Base-by-base conservation (phyloP, 2,797 vertebrate genomes). In the Serranus cabrilla region DNA sequence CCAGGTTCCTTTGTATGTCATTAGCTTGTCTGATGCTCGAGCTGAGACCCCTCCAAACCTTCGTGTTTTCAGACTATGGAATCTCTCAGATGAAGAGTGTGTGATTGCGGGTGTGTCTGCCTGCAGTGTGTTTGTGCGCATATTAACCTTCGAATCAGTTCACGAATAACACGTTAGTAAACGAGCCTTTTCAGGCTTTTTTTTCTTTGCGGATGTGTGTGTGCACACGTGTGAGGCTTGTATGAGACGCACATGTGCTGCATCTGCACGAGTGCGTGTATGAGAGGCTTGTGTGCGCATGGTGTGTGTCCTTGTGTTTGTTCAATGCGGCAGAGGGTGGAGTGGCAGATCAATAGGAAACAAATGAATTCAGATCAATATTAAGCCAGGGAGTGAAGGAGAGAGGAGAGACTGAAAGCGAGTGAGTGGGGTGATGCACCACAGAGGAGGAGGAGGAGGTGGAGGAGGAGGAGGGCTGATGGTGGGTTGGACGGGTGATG, bases 361-460 rank as follows among this genome's bases (percentile, higher is more conserved):
- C 94, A 95, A 95, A 95, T 94, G 86, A 94, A 95, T 95, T 94
- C 89, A 83, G 92, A 94, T 94, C 94, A 89, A 95, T 95, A 94
- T 86, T 75, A 90, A 94, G 92, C 90, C 84, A 74, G 87, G 43
- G 86, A 91, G 86, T 86, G 90, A 90, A 92, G 79, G 89, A 91
- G 90, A 88, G 84, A 82, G 85, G 81, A 87, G 86, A 88, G 87
- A 89, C 78, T 86, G 86, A 89, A 87, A 84, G 84, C 64, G 57
- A 87, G 80, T 49, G 81, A 87, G 81, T 76, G 74, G 79, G 86
- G 90, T 75, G 89, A 83, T 86, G 89, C 81, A 61, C 83, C 78
- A 78, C 39, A 61, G 78, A 42, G 34, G 34, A 34, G 56, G 43
- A 69, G 34, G 72, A 62, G 27, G 78, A 57, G 62, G 62, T 47